Evolutionary conservation across 2,888 invertebrate species (phyloP).

Genomic region (Gymnoscelis rufifasciata): DNA sequence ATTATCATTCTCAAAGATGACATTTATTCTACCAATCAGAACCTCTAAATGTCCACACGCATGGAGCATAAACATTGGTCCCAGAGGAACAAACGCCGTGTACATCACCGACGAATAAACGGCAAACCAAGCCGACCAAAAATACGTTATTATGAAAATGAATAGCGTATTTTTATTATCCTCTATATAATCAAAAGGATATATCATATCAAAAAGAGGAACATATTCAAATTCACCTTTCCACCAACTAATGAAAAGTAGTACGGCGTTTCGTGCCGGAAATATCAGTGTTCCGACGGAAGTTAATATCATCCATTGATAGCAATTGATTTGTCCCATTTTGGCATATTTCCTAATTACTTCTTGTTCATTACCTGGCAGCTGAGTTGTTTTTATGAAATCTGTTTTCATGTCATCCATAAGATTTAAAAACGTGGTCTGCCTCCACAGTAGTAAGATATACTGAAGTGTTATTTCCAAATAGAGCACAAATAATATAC

Average conservation of each 20-base stretch:
- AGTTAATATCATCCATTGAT: constrained; percentile 7
- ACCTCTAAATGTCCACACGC: not conserved
- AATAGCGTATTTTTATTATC: not conserved
- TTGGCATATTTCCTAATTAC: constrained; percentile 11
- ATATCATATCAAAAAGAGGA: not conserved
- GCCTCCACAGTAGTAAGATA: not conserved
- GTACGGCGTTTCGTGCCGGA: not conserved
- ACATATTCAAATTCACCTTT: not conserved
- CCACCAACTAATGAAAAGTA: not conserved
- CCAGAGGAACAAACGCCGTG: not conserved
- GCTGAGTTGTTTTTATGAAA: not conserved
- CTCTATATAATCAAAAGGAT: not conserved
- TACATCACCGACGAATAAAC: not conserved
- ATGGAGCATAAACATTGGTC: not conserved
- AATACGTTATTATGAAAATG: not conserved
- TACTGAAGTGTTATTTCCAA: not conserved
- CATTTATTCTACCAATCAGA: not conserved
- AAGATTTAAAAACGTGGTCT: not conserved
- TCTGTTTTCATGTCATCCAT: not conserved
- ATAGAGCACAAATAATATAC: not conserved
- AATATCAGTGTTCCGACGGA: not conserved
- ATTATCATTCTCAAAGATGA: not conserved
- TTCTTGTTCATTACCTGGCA: constrained; percentile 5
- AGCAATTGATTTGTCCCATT: constrained; percentile 6
- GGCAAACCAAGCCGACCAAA: not conserved